These are phyloP conservation scores for Heliocidaris tuberculata DNA, from an alignment of 35 echinoderm and acorn worm species.

Conservation along the genomic window DNA sequence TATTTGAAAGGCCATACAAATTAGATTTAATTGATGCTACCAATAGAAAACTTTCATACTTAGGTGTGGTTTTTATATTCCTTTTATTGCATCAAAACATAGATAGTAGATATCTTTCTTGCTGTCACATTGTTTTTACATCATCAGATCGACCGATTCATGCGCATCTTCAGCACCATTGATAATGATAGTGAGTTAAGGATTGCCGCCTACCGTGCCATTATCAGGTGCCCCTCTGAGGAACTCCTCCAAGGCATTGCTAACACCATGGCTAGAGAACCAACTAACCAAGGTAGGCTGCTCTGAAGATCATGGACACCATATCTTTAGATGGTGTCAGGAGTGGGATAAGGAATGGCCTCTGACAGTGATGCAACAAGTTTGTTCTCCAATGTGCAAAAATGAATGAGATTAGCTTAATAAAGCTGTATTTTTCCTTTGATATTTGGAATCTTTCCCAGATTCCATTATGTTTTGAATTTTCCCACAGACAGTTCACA, in stretches of 20 bases:
- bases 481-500: too few relatives aligned
- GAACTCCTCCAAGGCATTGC: slow-evolving; percentile 55
- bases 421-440: too few relatives aligned
- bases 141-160: slow-evolving; percentile 6
- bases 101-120: background rate
- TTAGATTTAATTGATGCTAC: too few relatives aligned
- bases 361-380: background rate
- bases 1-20: too few relatives aligned
- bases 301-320: background rate
- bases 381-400: too few relatives aligned
- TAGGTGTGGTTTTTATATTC: too few relatives aligned
- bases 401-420: too few relatives aligned
- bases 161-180: slow-evolving; percentile 14
- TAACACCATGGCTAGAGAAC: slow-evolving; percentile 56
- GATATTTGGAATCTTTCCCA: too few relatives aligned
- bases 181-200: slow-evolving; percentile 77
- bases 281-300: slow-evolving; percentile 80
- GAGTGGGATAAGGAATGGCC: background rate
- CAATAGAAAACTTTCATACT: too few relatives aligned
- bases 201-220: slow-evolving; percentile 75
- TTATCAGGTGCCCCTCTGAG: slow-evolving; percentile 74
- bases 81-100: background rate
- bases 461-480: too few relatives aligned
- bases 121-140: background rate
- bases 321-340: background rate